Evolutionary conservation across 2,888 invertebrate genomes (phyloP).

Genomic region (Drosophila gaucha): DNA sequence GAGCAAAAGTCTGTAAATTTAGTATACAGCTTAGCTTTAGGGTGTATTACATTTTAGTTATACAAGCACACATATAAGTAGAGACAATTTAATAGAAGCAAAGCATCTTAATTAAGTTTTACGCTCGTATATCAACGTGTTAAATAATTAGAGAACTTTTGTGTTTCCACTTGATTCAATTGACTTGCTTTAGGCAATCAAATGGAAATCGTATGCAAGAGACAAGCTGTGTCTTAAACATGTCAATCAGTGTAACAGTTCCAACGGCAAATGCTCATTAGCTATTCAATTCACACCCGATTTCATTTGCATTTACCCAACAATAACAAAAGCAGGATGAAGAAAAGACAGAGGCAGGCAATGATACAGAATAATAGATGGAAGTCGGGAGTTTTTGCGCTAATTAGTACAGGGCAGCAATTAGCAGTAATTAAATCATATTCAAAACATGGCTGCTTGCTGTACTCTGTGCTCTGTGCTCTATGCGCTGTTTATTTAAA

Average conservation of each 20-base stretch:
- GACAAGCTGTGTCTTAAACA: slow-evolving; percentile 4
- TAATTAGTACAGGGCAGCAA: slow-evolving; percentile 64
- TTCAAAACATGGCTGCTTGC: slow-evolving; percentile 52
- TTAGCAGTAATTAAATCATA: slow-evolving; percentile 73
- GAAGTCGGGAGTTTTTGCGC: slow-evolving; percentile 22
- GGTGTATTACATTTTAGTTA: neutral
- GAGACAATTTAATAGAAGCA: neutral
- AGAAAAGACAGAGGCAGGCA: neutral
- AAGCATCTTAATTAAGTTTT: neutral
- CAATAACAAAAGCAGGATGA: slow-evolving; percentile 4
- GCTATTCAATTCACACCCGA: slow-evolving; percentile 41
- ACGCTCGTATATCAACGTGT: neutral
- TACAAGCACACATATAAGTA: no score
- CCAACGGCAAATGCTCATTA: slow-evolving; percentile 31
- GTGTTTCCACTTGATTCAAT: slow-evolving; percentile 6
- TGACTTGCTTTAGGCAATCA: slow-evolving; percentile 9
- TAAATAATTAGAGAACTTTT: slow-evolving; percentile 1
- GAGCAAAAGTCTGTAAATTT: neutral
- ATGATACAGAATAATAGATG: neutral
- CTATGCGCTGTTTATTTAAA: slow-evolving; percentile 53
- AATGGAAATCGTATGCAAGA: slow-evolving; percentile 25
- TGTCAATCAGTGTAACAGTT: slow-evolving; percentile 21
- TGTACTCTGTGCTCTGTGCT: slow-evolving; percentile 9
- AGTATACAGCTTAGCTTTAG: neutral
- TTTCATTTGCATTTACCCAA: slow-evolving; percentile 35